phyloP scores from a whole-genome alignment of 1,140 invertebrate species.

The Drosophila setifemur region DNA sequence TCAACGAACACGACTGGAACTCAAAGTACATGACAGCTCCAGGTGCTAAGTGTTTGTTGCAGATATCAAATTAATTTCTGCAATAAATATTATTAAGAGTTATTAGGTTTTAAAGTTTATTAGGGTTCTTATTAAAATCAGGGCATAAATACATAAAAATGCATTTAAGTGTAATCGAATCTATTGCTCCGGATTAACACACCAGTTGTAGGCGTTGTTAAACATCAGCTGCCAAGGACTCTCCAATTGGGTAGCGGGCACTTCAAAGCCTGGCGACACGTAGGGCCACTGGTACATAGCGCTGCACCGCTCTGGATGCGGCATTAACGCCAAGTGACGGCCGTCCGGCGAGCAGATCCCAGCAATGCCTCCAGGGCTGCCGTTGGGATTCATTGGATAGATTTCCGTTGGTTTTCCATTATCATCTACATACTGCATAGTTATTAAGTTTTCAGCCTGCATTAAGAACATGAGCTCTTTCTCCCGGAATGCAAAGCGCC shows the following conservation, averaged over 20 bases:
- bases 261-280: constrained; percentile 83
- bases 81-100: background rate
- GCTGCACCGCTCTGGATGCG: constrained; percentile 96
- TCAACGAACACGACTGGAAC: constrained; percentile 84
- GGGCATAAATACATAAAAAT: constrained; percentile 5
- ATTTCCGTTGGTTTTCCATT: constrained; percentile 87
- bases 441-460: constrained; percentile 86
- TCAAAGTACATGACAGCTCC: constrained; percentile 81
- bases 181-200: constrained; percentile 13
- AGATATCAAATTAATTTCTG: constrained; percentile 49
- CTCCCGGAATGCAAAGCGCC: constrained; percentile 87
- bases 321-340: constrained; percentile 98
- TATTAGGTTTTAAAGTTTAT: background rate
- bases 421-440: constrained; percentile 94
- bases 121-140: background rate
- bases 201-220: constrained; percentile 94
- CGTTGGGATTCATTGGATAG: constrained; percentile 98
- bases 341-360: constrained; percentile 94
- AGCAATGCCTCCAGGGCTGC: constrained; percentile 90
- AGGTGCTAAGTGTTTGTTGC: constrained; percentile 76
- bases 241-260: constrained; percentile 69
- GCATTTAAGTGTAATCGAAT: background rate
- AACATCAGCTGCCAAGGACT: constrained; percentile 97
- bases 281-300: constrained; percentile 94
- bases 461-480: constrained; percentile 84